phyloP scores from a whole-genome alignment of 2,888 invertebrate species.

The Anthophora plumipes region DNA sequence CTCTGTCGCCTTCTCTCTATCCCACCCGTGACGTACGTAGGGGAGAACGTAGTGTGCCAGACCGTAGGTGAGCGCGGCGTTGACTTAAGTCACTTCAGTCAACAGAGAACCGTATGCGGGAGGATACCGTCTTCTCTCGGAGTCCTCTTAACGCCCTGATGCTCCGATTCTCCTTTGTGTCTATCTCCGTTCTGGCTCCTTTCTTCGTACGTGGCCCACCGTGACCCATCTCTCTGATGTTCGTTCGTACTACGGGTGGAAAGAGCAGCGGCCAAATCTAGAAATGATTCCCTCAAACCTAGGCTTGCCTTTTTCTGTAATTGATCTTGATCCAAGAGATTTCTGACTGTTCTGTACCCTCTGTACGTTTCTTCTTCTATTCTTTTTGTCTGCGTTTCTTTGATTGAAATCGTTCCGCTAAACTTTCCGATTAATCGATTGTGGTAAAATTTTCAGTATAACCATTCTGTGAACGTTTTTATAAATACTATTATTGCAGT shows the following conservation, averaged over 20 bases:
- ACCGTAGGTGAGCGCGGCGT: conserved; percentile 67
- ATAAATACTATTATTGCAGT: no score
- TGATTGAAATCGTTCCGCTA: not conserved
- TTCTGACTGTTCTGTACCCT: not conserved
- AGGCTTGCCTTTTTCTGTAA: not conserved
- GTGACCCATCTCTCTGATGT: not conserved
- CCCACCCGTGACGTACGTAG: conserved; percentile 46
- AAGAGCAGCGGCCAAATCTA: not conserved
- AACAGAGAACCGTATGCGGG: conserved; percentile 69
- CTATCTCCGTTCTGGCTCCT: conserved; percentile 26
- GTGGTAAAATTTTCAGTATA: conserved; percentile 4
- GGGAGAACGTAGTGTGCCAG: conserved; percentile 61
- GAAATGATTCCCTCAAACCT: conserved; percentile 10
- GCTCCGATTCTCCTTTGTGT: conserved; percentile 58
- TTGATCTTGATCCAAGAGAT: conserved; percentile 22
- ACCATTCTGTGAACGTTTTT: not conserved
- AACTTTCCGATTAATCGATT: conserved; percentile 1
- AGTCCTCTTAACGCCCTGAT: conserved; percentile 62
- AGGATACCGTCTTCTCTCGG: conserved; percentile 58
- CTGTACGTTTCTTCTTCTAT: not conserved
- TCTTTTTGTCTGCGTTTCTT: not conserved
- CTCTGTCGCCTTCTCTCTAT: conserved; percentile 27
- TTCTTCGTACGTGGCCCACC: conserved; percentile 11
- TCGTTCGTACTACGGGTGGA: not conserved
- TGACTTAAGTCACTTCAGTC: conserved; percentile 73